These are phyloP conservation scores for Tetrapedia diversipes DNA, from an alignment of 2,888 invertebrate genomes.

Conservation along the genomic window DNA sequence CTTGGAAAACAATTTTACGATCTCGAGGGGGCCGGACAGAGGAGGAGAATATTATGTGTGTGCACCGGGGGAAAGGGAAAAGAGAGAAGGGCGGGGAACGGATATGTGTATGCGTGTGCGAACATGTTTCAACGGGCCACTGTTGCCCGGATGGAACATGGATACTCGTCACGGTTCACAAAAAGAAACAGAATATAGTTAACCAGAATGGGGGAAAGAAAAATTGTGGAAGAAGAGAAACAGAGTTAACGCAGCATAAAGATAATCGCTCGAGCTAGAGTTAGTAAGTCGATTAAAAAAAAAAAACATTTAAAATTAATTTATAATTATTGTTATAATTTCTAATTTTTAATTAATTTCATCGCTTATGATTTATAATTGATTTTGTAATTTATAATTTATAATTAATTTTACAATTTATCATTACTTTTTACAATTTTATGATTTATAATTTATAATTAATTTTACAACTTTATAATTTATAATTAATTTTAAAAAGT, in stretches of 20 bases:
- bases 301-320: too few relatives aligned
- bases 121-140: slow-evolving; percentile 41
- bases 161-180: slow-evolving; percentile 23
- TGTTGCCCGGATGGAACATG: slow-evolving; percentile 34
- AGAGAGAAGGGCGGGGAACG: not conserved
- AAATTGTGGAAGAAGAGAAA: too few relatives aligned
- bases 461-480: too few relatives aligned
- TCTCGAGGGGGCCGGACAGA: slow-evolving; percentile 65
- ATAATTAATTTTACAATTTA: too few relatives aligned
- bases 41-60: not conserved
- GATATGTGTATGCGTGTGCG: slow-evolving; percentile 39
- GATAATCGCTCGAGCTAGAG: slow-evolving; percentile 33
- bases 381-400: too few relatives aligned
- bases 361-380: too few relatives aligned
- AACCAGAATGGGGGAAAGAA: not conserved
- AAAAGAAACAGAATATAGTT: not conserved
- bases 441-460: too few relatives aligned
- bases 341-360: too few relatives aligned
- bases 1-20: slow-evolving; percentile 80
- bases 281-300: too few relatives aligned
- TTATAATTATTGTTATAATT: too few relatives aligned
- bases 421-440: too few relatives aligned
- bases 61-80: not conserved
- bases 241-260: slow-evolving; percentile 17
- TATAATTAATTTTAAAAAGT: too few relatives aligned